These are phyloP conservation scores for Hormaphis cornu DNA, from an alignment of 1,140 invertebrate species.

Conservation along the genomic window DNA sequence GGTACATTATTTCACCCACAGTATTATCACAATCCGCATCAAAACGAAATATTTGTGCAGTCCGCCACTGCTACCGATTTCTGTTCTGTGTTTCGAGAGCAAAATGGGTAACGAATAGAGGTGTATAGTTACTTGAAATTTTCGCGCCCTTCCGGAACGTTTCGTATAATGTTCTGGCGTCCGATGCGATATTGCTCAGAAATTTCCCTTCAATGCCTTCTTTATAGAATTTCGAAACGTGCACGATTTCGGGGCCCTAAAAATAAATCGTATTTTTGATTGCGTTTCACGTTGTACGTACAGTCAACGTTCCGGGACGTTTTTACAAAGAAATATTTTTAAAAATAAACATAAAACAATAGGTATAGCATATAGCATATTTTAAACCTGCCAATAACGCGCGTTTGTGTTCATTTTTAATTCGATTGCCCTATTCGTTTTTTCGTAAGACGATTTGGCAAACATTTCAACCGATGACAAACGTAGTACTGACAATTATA, in stretches of 20 bases:
- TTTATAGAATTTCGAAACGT: slow-evolving; percentile 84
- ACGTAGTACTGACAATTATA: too few species aligned
- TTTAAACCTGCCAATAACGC: not conserved
- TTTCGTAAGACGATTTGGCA: slow-evolving; percentile 1
- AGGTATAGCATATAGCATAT: too few species aligned
- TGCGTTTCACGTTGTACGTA: not conserved
- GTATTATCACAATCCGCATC: too few species aligned
- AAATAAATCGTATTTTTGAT: slow-evolving; percentile 41
- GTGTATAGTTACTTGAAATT: slow-evolving; percentile 76
- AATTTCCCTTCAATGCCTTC: slow-evolving; percentile 85
- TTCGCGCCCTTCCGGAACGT: slow-evolving; percentile 82
- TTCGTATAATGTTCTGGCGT: slow-evolving; percentile 82
- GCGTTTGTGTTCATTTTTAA: not conserved
- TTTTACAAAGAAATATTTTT: not conserved
- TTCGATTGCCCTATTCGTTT: not conserved
- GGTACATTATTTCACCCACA: too few species aligned
- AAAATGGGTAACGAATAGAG: too few species aligned
- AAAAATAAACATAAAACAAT: not conserved
- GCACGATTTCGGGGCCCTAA: slow-evolving; percentile 78
- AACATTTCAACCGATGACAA: not conserved
- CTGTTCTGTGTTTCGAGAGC: too few species aligned
- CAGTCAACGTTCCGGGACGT: not conserved
- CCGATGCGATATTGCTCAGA: slow-evolving; percentile 73
- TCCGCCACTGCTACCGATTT: too few species aligned
- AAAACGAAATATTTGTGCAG: too few species aligned